Evolutionary conservation across 2,113 vertebrate species (phyloP).

Genomic region (Chaetodon auriga): DNA sequence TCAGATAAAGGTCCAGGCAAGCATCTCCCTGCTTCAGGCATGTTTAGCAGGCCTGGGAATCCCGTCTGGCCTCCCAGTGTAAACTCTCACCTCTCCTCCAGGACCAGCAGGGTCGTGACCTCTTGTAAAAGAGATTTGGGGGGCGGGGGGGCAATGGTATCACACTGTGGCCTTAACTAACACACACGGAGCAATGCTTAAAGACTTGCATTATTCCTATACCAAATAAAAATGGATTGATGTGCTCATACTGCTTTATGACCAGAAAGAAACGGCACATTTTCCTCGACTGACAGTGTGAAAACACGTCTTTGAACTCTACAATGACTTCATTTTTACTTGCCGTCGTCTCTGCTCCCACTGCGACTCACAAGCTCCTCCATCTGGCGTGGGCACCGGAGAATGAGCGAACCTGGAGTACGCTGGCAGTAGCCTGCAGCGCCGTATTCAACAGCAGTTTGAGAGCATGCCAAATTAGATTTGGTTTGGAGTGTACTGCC

Average conservation of each 20-base stretch:
- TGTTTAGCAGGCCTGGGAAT: conserved; percentile 59
- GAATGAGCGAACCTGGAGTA: background rate
- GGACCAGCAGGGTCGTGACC: conserved; percentile 53
- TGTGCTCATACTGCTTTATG: background rate
- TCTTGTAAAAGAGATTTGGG: conserved; percentile 39
- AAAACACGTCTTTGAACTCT: conserved; percentile 1
- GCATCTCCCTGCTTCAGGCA: conserved; percentile 61
- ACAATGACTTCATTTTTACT: background rate
- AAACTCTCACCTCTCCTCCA: conserved; percentile 69
- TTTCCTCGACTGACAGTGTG: background rate
- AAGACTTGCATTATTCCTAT: background rate
- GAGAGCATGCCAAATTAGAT: conserved; percentile 25
- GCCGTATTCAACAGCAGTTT: background rate
- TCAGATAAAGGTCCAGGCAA: conserved; percentile 36
- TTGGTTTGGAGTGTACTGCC: conserved; percentile 10
- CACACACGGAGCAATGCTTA: conserved; percentile 7
- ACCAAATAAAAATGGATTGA: background rate
- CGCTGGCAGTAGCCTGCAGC: background rate
- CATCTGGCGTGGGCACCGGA: background rate
- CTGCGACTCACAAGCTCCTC: background rate
- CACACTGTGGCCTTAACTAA: conserved; percentile 20
- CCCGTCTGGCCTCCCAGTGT: conserved; percentile 45
- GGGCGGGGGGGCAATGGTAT: background rate
- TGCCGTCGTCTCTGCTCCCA: background rate
- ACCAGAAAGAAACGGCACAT: background rate